A percentile compares a stretch with the other conserved stretches of the same genome.
phyloP scores from a whole-genome alignment of 2,888 invertebrate genomes.

The Lasioglossum calceatum region DNA sequence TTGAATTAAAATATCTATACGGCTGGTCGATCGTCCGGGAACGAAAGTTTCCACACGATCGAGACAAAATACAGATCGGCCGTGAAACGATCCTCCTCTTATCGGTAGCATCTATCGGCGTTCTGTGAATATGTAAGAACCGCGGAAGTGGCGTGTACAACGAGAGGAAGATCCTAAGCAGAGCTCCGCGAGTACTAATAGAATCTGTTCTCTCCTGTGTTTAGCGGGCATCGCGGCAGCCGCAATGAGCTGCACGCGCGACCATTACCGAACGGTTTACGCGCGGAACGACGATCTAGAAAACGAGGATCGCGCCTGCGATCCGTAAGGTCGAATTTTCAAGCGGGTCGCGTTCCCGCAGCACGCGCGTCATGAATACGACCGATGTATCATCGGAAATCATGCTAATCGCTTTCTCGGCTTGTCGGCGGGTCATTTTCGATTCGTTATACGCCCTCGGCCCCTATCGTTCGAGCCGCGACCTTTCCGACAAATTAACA shows the following conservation, averaged over 20 bases:
- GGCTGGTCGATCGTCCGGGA: background rate
- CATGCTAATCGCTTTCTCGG: constrained; percentile 16
- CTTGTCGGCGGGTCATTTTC: background rate
- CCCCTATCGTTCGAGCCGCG: background rate
- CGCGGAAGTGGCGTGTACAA: background rate
- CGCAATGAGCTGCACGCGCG: background rate
- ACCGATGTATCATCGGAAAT: background rate
- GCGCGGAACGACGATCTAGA: background rate
- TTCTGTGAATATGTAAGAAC: background rate
- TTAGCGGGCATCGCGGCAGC: background rate
- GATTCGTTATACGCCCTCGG: background rate
- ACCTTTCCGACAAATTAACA: background rate
- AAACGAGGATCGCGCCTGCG: background rate
- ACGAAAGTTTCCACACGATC: background rate
- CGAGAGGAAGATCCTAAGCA: background rate
- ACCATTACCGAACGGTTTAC: background rate
- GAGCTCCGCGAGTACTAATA: background rate
- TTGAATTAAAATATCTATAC: constrained; percentile 28
- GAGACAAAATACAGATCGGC: background rate
- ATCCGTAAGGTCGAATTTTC: constrained; percentile 11
- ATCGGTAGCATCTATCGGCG: background rate
- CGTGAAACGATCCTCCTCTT: background rate
- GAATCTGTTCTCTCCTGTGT: background rate
- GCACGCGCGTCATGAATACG: constrained; percentile 22
- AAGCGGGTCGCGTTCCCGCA: constrained; percentile 9